These are phyloP conservation scores for Anableps anableps DNA, from an alignment of 2,797 vertebrate species.

Conservation along the genomic window DNA sequence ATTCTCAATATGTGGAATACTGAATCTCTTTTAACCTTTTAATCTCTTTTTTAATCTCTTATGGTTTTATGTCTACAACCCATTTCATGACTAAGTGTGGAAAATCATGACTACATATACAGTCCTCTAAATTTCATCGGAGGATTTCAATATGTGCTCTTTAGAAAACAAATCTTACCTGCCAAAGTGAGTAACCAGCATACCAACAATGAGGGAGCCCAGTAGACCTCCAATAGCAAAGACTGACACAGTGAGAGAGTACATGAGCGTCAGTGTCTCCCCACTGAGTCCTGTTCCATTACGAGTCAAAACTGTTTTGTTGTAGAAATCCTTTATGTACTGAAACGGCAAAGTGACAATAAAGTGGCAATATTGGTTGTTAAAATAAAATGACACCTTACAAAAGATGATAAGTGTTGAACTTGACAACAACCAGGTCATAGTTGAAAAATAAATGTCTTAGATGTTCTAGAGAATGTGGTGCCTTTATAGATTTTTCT, in stretches of 20 bases:
- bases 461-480: too few relatives aligned
- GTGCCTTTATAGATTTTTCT: too few relatives aligned
- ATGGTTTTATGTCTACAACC: not conserved
- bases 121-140: too few relatives aligned
- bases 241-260: constrained; percentile 89
- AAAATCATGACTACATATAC: not conserved
- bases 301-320: constrained; percentile 81
- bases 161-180: constrained; percentile 75
- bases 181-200: constrained; percentile 86
- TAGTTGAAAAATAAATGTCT: too few relatives aligned
- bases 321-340: constrained; percentile 94
- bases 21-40: too few relatives aligned
- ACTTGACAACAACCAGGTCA: not conserved
- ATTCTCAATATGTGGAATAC: too few relatives aligned
- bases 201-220: constrained; percentile 87
- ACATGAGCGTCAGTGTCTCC: constrained; percentile 84
- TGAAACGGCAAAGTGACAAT: constrained; percentile 47
- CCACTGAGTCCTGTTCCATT: constrained; percentile 79
- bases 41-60: not conserved
- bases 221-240: constrained; percentile 89
- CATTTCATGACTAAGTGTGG: not conserved
- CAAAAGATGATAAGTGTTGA: not conserved
- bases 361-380: too few relatives aligned
- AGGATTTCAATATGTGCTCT: not conserved
- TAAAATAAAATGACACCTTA: too few relatives aligned